Percentiles rank a stretch among this genome's conserved stretches.
Evolutionary conservation across 2,113 vertebrate species (phyloP).

Genomic region (Erythrocercus mccallii): DNA sequence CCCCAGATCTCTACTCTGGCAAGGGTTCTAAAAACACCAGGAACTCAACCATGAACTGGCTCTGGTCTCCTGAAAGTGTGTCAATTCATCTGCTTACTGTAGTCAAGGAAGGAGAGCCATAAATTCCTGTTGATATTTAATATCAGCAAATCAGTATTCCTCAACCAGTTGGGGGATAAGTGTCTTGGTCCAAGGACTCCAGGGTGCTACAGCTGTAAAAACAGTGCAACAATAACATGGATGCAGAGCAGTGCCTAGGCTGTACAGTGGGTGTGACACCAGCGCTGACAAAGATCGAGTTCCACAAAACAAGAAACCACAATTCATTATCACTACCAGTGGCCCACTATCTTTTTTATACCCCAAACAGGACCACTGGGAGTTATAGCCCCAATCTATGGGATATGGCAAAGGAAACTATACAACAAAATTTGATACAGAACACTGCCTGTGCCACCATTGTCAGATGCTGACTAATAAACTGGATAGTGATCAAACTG

Average conservation of each 20-base stretch:
- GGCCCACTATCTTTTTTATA: background rate
- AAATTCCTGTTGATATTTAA: background rate
- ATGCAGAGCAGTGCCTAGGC: background rate
- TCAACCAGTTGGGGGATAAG: background rate
- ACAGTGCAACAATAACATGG: background rate
- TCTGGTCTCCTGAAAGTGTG: background rate
- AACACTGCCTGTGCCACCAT: background rate
- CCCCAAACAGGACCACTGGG: background rate
- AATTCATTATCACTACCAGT: background rate
- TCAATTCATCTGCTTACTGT: background rate
- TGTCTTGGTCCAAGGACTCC: background rate
- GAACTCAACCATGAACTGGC: background rate
- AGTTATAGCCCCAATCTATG: background rate
- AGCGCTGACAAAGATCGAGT: background rate
- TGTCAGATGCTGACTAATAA: background rate
- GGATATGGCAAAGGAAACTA: background rate
- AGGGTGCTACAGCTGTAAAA: background rate
- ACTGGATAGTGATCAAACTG: background rate
- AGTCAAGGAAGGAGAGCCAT: background rate
- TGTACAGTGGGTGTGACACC: background rate
- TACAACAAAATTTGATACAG: background rate
- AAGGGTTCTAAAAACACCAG: background rate
- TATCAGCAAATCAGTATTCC: background rate
- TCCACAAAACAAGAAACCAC: background rate
- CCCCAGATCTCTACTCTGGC: background rate